Percentiles rank a stretch among this genome's conserved stretches.
Conservation (phyloP, 2,113 vertebrate species). For the Numenius arquata region DNA sequence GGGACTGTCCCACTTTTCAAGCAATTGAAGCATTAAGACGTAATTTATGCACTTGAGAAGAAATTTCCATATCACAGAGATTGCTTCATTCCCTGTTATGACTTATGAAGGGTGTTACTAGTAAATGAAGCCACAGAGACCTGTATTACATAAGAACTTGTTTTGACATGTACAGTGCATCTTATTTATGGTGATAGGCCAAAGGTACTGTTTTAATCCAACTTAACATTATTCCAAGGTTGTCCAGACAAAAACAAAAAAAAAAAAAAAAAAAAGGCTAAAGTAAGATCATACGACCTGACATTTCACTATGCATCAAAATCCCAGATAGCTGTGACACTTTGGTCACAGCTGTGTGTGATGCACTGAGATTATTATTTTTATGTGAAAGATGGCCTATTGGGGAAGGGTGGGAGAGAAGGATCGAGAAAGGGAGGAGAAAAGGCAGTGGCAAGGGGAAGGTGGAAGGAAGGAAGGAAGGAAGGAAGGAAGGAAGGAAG, state of each 20-base stretch:
- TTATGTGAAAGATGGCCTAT: background rate
- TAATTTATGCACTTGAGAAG: conserved; percentile 61
- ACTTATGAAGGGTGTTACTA: conserved; percentile 39
- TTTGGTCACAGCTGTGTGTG: background rate
- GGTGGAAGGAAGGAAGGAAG: background rate
- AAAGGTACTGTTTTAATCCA: conserved; percentile 30
- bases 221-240: conserved; percentile 10
- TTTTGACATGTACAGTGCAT: conserved; percentile 63
- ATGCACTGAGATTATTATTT: background rate
- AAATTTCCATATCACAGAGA: conserved; percentile 69
- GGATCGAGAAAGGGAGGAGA: background rate
- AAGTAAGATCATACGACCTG: background rate
- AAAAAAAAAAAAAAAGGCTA: background rate
- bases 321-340: background rate
- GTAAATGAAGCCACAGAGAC: conserved; percentile 49
- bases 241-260: background rate
- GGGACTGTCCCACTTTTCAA: conserved; percentile 65
- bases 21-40: conserved; percentile 62
- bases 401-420: background rate
- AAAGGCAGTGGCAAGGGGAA: background rate
- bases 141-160: conserved; percentile 62
- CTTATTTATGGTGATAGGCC: conserved; percentile 57
- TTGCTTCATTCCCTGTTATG: conserved; percentile 17
- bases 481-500: background rate
- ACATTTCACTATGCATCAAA: conserved; percentile 1